Evolutionary conservation across 2,113 vertebrate genomes (phyloP).

Genomic region (Crocuta crocuta): DNA sequence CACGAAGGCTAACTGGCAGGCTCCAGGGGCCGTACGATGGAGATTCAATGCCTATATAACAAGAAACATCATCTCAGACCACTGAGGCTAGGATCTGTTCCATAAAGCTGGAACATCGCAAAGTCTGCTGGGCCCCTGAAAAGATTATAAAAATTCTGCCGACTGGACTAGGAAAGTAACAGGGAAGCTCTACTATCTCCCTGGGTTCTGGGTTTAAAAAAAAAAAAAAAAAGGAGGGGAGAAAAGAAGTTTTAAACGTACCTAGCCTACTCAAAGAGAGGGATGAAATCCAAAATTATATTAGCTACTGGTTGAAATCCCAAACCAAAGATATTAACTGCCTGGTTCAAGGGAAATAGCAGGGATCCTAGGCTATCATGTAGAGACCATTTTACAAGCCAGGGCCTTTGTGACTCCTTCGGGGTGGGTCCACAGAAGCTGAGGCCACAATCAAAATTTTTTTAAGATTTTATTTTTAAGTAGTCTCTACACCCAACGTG

Average conservation of each 20-base stretch:
- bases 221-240: not conserved
- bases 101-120: not conserved
- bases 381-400: not conserved
- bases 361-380: not conserved
- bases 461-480: not conserved
- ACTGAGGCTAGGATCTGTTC: not conserved
- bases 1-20: not conserved
- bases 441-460: not conserved
- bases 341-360: not conserved
- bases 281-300: not conserved
- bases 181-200: not conserved
- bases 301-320: not conserved
- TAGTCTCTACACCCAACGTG: not conserved
- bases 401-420: not conserved
- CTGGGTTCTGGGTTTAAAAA: not conserved
- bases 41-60: not conserved
- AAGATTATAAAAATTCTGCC: not conserved
- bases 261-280: not conserved
- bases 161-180: not conserved
- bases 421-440: not conserved
- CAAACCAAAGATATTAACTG: not conserved
- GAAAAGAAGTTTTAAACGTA: not conserved
- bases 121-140: not conserved
- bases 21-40: not conserved
- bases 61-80: not conserved